Conservation (phyloP, 1,140 invertebrate species). For the Brachionus angularis region DNA sequence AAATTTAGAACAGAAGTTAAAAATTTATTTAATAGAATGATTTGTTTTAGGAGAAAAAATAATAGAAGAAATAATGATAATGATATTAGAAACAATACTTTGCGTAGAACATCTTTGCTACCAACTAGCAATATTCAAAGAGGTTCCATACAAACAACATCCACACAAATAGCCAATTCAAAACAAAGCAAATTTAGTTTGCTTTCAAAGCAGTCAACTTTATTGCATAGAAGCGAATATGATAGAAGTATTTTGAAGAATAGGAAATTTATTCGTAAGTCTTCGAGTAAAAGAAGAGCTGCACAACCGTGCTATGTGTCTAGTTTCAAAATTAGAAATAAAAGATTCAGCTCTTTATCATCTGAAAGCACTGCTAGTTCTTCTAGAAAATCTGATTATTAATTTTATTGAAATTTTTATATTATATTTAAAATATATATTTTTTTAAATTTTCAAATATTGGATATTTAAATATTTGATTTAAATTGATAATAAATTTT, state of each 20-base stretch:
- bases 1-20: conserved; percentile 49
- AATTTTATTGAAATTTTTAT: too few relatives aligned
- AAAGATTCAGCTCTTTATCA: conserved; percentile 7
- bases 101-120: neutral
- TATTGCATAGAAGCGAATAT: neutral
- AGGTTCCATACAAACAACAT: neutral
- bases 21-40: neutral
- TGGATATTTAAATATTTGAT: too few relatives aligned
- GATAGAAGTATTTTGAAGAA: too few relatives aligned
- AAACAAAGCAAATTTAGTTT: conserved; percentile 31
- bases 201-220: neutral
- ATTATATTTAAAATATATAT: too few relatives aligned
- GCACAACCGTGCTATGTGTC: conserved; percentile 8
- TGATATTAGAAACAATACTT: too few relatives aligned
- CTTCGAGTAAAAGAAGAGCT: neutral
- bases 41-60: neutral
- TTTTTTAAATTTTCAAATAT: too few relatives aligned
- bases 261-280: neutral
- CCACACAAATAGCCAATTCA: neutral
- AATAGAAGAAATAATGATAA: too few relatives aligned
- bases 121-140: conserved; percentile 3
- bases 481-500: too few relatives aligned
- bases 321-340: conserved; percentile 29
- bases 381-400: conserved; percentile 19
- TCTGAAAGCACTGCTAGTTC: conserved; percentile 17